Evolutionary conservation across 1,140 invertebrate species (phyloP).

Genomic region (Tyrophagus putrescentiae): DNA sequence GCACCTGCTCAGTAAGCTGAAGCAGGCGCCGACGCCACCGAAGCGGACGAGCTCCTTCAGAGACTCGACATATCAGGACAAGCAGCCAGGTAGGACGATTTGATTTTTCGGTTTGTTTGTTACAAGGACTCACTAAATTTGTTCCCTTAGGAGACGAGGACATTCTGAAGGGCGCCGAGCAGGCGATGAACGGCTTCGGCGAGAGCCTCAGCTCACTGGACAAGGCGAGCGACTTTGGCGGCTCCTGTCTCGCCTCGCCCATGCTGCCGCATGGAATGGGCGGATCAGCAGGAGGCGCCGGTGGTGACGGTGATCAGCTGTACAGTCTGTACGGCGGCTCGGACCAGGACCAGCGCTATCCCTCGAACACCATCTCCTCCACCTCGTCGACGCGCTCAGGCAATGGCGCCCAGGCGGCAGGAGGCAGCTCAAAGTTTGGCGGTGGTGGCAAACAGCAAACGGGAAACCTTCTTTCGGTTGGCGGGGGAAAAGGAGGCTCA

Average conservation of each 20-base stretch:
- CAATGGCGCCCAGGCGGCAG: neutral
- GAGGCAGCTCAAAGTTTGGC: slow-evolving; percentile 8
- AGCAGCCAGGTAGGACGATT: neutral
- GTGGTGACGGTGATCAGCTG: neutral
- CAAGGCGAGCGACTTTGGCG: neutral
- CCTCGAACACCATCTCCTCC: slow-evolving; percentile 12
- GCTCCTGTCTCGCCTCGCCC: neutral
- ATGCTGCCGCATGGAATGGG: neutral
- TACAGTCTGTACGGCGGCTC: neutral
- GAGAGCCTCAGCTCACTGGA: slow-evolving; percentile 23
- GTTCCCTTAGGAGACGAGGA: slow-evolving; percentile 17
- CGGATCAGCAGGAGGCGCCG: neutral
- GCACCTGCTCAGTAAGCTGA: slow-evolving; percentile 6
- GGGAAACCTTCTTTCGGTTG: too few species aligned
- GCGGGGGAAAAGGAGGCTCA: too few species aligned
- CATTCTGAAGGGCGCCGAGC: slow-evolving; percentile 25
- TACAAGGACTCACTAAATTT: neutral
- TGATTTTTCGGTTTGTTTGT: neutral
- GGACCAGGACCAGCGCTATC: neutral
- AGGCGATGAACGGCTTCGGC: slow-evolving; percentile 29
- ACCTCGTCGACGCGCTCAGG: neutral
- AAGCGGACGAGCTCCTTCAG: slow-evolving; percentile 67
- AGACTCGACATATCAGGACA: slow-evolving; percentile 29
- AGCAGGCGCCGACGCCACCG: slow-evolving; percentile 66
- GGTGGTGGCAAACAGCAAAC: neutral